phyloP scores from a whole-genome alignment of 2,113 vertebrate genomes.

The Acrocephalus arundinaceus region DNA sequence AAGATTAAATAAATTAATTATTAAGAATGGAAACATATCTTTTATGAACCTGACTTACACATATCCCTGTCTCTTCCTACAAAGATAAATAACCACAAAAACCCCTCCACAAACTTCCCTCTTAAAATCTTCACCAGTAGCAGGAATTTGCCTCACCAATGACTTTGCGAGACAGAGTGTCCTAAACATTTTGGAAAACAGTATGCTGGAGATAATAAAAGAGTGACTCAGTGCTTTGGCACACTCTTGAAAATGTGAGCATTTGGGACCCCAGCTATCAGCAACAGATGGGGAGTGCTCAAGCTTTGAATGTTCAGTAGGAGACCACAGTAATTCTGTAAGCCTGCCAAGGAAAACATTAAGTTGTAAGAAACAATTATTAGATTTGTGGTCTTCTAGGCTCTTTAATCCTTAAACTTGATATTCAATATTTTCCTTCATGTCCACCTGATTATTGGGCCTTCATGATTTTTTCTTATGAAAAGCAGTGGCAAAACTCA shows the following conservation, averaged over 20 bases:
- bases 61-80: neutral
- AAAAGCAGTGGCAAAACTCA: neutral
- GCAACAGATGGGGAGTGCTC: constrained; percentile 54
- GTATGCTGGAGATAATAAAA: neutral
- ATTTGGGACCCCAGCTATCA: constrained; percentile 43
- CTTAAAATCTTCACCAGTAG: neutral
- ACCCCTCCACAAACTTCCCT: neutral
- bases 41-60: neutral
- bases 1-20: neutral
- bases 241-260: constrained; percentile 19
- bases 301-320: constrained; percentile 23
- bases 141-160: neutral
- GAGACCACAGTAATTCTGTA: constrained; percentile 5
- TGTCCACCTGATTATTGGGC: neutral
- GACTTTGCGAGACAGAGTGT: neutral
- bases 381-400: neutral
- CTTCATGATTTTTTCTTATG: neutral
- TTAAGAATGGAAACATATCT: neutral
- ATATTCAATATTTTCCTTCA: neutral
- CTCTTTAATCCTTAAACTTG: neutral
- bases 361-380: neutral
- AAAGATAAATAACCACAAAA: neutral
- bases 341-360: neutral
- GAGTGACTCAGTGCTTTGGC: constrained; percentile 39
- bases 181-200: neutral